Base-by-base conservation (phyloP, 2,113 vertebrate species). In the Pogonocichla stellata region DNA sequence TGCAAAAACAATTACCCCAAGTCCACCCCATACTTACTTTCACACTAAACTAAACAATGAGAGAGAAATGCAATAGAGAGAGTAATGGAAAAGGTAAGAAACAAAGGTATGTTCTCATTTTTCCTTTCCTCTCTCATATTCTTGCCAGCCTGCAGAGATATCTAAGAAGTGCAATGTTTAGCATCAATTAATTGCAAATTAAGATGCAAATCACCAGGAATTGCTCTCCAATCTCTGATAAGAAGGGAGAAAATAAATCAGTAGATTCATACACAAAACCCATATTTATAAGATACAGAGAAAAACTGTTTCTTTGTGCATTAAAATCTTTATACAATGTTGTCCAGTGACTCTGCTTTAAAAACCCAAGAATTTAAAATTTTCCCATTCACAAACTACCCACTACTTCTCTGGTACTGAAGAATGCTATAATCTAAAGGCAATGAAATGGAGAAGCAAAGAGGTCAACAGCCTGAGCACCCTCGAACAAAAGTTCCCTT, bases 391-490 rank as follows among this genome's bases (percentile, higher is more conserved):
- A 80, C 51, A 80, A 91, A 74, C 66, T 81, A 71, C 58, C 48
- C 82, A 58, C 80, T 82, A 62, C 78, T 93, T 70, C 86, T 79
- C 66, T 93, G 71, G 84, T 91, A 73, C 79, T 67, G 33, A 94
- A 97, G 92, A 97, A 98, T 97, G 94, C 96, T 95, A 88, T 82
- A 88, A 82, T 90, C 89, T 94, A 96, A 96, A 97, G 97, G 96
- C 96, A 97, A 93, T 97, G 97, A 95, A 97, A 97, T 95, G 96
- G 96, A 95, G 95, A 98, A 97, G 98, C 96, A 96, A 94, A 96
- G 94, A 96, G 98, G 98, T 98, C 98, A 98, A 98, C 98, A 98
- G 95, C 95, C 96, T 97, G 97, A 98, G 98, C 98, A 98, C 96
- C 96, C 93, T 92, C 73, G 94, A 97, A 98, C 98, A 98, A 98